Base-by-base conservation (phyloP, 2,113 vertebrate genomes). In the Rhinoderma darwinii region DNA sequence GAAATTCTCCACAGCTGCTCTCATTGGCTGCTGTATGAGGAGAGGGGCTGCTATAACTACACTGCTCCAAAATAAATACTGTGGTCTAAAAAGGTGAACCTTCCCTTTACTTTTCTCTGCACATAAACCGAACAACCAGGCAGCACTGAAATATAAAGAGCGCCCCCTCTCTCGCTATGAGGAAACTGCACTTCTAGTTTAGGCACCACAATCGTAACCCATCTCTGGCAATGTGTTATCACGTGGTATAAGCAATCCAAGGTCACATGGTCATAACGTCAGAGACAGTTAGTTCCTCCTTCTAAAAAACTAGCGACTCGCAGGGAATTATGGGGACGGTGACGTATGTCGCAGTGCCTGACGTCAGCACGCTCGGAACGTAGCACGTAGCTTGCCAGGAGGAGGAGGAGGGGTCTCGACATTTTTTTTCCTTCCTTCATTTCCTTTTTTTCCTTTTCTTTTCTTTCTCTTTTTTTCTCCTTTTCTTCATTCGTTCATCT, bases 381-480 rank as follows among this genome's bases (percentile, higher is more conserved):
- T 47, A 80, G n/a, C 66, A 81, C 84, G 84, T 73, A 56, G 84
- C 50, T 56, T 74, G 66, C 77, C 10, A 73, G 85, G 84, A 75
- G 84, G 84, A 86, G 84, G 84, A 86, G 85, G 85, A 86, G 85
- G 85, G 63, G 85, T 82, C 30, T 87, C 25, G 66, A 87, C 77
- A 80, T 86, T 86, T 86, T 86, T 84, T 86, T 86, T 72, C 63
- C 84, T 68, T 80, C 76, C 59, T 79, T 86, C 43, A 51, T 72
- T 86, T 81, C 47, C 78, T 72, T 80, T 77, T 76, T 75, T 56
- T 70, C 35, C 44, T 32, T 73, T 70, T 50, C 25, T 70, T 66
- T 44, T 84, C 25, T 87, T 61, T 82, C 66, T 81, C 39, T 61
- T 73, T 81, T 61, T 82, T 82, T 66, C 83, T 56, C 77, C 37